Conservation (phyloP, 1,140 invertebrate species). For the Matsumurasca onukii region DNA sequence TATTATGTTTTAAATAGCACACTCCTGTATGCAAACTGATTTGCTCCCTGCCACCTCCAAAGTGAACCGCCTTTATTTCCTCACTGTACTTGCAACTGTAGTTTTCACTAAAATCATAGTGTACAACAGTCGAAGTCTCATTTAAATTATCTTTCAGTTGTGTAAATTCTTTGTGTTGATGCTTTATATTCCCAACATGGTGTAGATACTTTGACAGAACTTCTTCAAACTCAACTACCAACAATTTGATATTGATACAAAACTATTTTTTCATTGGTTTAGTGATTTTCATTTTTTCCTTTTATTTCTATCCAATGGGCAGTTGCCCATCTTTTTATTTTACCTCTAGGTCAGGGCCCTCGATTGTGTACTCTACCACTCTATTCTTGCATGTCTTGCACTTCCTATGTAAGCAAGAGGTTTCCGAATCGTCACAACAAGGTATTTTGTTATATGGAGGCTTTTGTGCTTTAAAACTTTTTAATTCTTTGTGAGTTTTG, state of each 20-base stretch:
- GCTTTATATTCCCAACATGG: slow-evolving; percentile 42
- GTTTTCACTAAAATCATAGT: slow-evolving; percentile 47
- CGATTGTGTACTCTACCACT: slow-evolving; percentile 10
- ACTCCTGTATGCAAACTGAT: slow-evolving; percentile 46
- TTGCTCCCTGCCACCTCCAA: slow-evolving; percentile 43
- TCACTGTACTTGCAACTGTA: slow-evolving; percentile 45
- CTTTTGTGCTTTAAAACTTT: slow-evolving; percentile 34
- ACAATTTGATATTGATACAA: slow-evolving; percentile 37
- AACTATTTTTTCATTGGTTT: slow-evolving; percentile 37
- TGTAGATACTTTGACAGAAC: slow-evolving; percentile 34
- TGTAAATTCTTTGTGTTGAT: slow-evolving; percentile 42
- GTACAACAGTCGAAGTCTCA: slow-evolving; percentile 42
- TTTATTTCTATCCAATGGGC: slow-evolving; percentile 10
- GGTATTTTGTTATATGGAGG: slow-evolving; percentile 34
- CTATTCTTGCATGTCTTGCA: slow-evolving; percentile 35
- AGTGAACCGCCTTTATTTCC: slow-evolving; percentile 46
- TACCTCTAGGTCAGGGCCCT: slow-evolving; percentile 27
- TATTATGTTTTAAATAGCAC: slow-evolving; percentile 38
- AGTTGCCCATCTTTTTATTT: slow-evolving; percentile 31
- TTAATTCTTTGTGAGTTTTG: no score
- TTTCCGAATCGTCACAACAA: slow-evolving; percentile 35
- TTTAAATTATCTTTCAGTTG: slow-evolving; percentile 43
- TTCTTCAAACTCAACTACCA: slow-evolving; percentile 32
- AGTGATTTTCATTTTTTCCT: slow-evolving; percentile 32
- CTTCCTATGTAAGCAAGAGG: slow-evolving; percentile 36